Base-by-base conservation (phyloP, 2,888 invertebrate genomes). In the Antitype chi region DNA sequence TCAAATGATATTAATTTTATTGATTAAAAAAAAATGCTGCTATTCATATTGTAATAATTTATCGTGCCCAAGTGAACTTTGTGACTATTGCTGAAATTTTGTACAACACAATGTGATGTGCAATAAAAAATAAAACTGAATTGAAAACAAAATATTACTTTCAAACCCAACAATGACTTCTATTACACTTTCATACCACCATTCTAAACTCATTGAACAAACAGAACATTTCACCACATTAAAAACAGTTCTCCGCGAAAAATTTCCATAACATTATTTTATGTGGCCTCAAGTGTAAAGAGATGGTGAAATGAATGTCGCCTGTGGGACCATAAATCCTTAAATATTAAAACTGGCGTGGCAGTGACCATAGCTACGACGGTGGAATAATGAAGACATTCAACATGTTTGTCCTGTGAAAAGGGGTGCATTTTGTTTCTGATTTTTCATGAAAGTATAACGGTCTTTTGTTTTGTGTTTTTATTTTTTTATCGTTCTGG, bases 341-440 rank as follows among this genome's bases (percentile, higher is more conserved):
- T 91, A 92, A 94, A 95, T 95, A 95, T 95, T 95, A 94, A 95
- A 95, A 94, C 94, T 93, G 93, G 91, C 86, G 88, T 90, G 78
- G 77, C 75, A 89, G 91, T 93, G 93, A 92, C 93, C 94, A 92
- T 91, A 80, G 86, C 74, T 81, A 71, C 88, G 87, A 86, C 79
- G 82, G 82, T 82, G 77, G 89, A 91, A 92, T 94, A 94, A 93
- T 93, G 91, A 92, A 94, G 90, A 90, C 86, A 89, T 88, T 87
- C 79, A 80, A 86, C 87, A 87, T 82, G 78, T 80, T 87, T 86
- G 85, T 80, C 77, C 70, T 82, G 74, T 81, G 70, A 76, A 87
- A 89, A 91, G 84, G 82, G 87, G 81, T 88, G 77, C 80, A 80
- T 55, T 74, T 72, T 85, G 85, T 85, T 82, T 78, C 80, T 78